Percentiles rank a stretch among this genome's conserved stretches.
phyloP scores from a whole-genome alignment of 2,888 invertebrate species.

The Tachina lurida region DNA sequence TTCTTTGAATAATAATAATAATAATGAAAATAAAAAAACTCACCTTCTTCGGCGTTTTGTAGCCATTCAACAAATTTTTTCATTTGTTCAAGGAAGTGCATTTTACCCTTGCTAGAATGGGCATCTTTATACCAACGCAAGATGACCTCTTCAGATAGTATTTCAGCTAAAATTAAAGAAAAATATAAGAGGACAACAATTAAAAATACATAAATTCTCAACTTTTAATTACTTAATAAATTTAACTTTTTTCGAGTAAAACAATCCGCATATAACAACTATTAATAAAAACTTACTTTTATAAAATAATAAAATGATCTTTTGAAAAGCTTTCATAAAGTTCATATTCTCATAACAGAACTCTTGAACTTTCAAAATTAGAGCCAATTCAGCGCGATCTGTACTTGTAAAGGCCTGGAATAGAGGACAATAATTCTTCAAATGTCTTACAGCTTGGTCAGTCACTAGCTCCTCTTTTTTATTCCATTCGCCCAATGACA shows the following conservation, averaged over 20 bases:
- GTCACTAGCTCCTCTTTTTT: slow-evolving; percentile 98
- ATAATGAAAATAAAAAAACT: slow-evolving; percentile 40
- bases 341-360: slow-evolving; percentile 99
- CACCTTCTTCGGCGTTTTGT: slow-evolving; percentile 96
- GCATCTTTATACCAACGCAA: slow-evolving; percentile 98
- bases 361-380: slow-evolving; percentile 96
- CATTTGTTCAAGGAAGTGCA: slow-evolving; percentile 99
- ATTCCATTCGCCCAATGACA: slow-evolving; percentile 98
- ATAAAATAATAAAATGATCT: slow-evolving; percentile 97
- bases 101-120: slow-evolving; percentile 96
- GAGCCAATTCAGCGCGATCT: slow-evolving; percentile 93
- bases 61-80: slow-evolving; percentile 99
- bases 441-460: slow-evolving; percentile 96
- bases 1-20: too few relatives aligned
- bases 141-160: slow-evolving; percentile 97
- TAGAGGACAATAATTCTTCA: slow-evolving; percentile 92
- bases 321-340: slow-evolving; percentile 99
- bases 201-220: background rate
- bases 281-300: slow-evolving; percentile 87
- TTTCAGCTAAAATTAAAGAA: slow-evolving; percentile 87
- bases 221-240: background rate
- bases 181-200: background rate
- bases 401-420: slow-evolving; percentile 94
- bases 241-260: background rate
- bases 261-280: too few relatives aligned